Evolutionary conservation across 2,888 invertebrate genomes (phyloP).

Genomic region (Gerris lacustris): DNA sequence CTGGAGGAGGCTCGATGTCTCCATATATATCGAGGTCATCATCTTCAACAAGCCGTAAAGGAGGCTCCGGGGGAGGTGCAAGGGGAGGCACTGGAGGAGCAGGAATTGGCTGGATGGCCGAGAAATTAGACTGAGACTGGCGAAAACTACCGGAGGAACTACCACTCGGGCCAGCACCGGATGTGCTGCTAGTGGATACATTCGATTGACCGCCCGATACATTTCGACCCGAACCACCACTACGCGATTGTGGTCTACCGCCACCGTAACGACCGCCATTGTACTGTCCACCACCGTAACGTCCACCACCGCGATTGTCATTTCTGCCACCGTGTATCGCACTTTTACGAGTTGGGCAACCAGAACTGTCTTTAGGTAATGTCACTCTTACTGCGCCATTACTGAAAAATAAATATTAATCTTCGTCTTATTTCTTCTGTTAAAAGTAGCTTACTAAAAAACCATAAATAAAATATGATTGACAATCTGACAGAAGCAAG

Average conservation of each 20-base stretch:
- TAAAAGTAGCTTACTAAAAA: no score
- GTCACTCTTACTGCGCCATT: slow-evolving; percentile 17
- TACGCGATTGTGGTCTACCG: not conserved
- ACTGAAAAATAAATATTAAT: slow-evolving; percentile 10
- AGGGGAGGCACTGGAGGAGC: slow-evolving; percentile 23
- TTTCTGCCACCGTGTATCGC: not conserved
- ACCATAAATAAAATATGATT: no score
- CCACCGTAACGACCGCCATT: not conserved
- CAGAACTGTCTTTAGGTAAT: slow-evolving; percentile 2
- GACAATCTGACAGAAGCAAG: no score
- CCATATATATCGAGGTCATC: slow-evolving; percentile 26
- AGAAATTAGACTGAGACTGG: not conserved
- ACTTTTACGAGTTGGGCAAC: not conserved
- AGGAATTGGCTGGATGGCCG: not conserved
- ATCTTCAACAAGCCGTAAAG: slow-evolving; percentile 26
- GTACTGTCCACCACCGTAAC: not conserved
- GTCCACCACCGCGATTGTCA: not conserved
- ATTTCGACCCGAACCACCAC: slow-evolving; percentile 5
- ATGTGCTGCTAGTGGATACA: not conserved
- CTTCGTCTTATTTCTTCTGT: no score
- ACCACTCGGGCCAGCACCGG: not conserved
- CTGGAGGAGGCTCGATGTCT: slow-evolving; percentile 23
- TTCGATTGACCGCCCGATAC: not conserved
- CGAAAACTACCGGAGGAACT: slow-evolving; percentile 7
- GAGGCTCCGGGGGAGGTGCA: slow-evolving; percentile 30